phyloP scores from a whole-genome alignment of 2,113 vertebrate species.

The Cephalopterus ornatus region DNA sequence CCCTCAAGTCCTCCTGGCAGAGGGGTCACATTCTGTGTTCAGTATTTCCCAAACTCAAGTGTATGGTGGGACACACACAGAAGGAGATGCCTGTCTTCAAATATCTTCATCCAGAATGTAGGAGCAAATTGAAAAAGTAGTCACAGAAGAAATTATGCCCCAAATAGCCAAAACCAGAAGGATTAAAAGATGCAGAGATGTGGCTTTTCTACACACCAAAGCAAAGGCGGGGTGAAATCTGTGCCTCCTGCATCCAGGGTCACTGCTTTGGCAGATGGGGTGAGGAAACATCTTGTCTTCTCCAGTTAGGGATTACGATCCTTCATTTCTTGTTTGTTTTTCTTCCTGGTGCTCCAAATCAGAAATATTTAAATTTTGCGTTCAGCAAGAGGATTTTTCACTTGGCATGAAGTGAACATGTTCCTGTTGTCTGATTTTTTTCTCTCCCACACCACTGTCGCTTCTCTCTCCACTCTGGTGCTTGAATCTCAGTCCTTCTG shows the following conservation, averaged over 20 bases:
- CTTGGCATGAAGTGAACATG: neutral
- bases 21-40: neutral
- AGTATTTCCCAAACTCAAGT: neutral
- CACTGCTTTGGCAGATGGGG: neutral
- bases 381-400: neutral
- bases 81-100: neutral
- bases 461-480: neutral
- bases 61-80: rapidly evolving
- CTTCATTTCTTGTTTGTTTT: neutral
- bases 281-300: neutral
- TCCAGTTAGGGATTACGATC: neutral
- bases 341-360: neutral
- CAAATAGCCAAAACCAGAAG: rapidly evolving
- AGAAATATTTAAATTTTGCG: neutral
- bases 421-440: neutral
- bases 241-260: neutral
- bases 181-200: neutral
- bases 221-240: neutral
- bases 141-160: neutral
- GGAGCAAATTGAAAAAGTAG: neutral
- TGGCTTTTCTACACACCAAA: neutral
- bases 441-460: neutral
- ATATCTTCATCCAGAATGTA: neutral
- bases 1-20: neutral
- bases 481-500: neutral